These are phyloP conservation scores for Ischnura elegans DNA, from an alignment of 2,888 invertebrate species.

Conservation along the genomic window DNA sequence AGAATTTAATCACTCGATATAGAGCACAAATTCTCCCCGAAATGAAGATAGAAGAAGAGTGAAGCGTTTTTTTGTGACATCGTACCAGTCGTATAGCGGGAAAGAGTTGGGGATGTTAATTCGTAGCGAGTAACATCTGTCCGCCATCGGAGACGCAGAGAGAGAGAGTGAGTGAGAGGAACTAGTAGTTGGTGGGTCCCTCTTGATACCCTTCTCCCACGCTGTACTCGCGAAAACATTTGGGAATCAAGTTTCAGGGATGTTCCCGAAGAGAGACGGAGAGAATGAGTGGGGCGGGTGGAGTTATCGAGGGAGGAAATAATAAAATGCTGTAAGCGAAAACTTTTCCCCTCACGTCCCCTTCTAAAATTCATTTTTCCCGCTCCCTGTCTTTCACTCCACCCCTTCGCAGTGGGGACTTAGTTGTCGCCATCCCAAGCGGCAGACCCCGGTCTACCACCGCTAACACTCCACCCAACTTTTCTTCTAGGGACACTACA, in stretches of 20 bases:
- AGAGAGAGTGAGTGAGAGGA: background rate
- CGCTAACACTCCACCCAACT: background rate
- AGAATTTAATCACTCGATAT: no score
- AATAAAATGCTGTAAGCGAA: no score
- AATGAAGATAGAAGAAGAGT: background rate
- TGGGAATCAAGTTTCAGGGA: background rate
- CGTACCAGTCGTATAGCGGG: background rate
- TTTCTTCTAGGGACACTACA: background rate
- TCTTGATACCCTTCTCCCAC: background rate
- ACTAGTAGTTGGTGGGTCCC: background rate
- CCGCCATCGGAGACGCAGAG: no score
- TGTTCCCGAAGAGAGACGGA: background rate
- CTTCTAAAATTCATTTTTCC: background rate
- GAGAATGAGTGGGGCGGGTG: no score
- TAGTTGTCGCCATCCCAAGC: background rate
- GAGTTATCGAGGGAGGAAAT: no score
- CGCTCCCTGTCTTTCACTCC: background rate
- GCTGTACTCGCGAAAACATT: background rate
- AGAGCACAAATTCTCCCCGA: no score
- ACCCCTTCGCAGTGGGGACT: background rate
- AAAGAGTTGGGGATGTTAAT: background rate
- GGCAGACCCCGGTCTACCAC: no score
- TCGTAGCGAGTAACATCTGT: background rate
- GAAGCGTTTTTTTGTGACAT: background rate
- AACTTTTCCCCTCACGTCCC: background rate